Conservation (phyloP, 2,113 vertebrate genomes). For the Corydoras sp. region DNA sequence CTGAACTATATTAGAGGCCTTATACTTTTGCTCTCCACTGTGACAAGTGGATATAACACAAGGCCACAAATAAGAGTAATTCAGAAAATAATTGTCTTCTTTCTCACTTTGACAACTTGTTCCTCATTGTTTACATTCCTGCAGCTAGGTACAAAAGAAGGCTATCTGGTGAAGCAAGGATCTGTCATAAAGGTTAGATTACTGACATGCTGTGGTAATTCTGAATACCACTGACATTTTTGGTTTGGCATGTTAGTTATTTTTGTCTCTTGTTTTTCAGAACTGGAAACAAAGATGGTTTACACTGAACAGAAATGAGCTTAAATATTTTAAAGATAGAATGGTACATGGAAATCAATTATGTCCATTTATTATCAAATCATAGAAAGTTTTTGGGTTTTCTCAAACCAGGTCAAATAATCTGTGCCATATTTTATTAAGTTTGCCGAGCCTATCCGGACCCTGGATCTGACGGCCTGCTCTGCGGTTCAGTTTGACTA, state of each 20-base stretch:
- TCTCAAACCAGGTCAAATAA: not conserved
- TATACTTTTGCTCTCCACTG: too few species aligned
- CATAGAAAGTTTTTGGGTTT: not conserved
- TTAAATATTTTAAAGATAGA: slow-evolving; percentile 96
- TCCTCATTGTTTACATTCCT: slow-evolving; percentile 30
- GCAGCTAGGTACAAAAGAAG: slow-evolving; percentile 94
- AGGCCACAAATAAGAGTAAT: too few species aligned
- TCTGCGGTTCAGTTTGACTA: slow-evolving; percentile 96
- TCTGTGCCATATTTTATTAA: slow-evolving; percentile 44
- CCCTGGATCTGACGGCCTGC: slow-evolving; percentile 81
- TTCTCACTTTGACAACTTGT: not conserved
- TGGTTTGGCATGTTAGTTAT: not conserved
- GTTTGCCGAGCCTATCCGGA: slow-evolving; percentile 83
- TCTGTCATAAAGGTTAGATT: slow-evolving; percentile 70
- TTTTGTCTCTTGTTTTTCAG: slow-evolving; percentile 56
- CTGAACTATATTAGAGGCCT: too few species aligned
- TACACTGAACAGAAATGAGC: slow-evolving; percentile 84
- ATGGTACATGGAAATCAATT: slow-evolving; percentile 67
- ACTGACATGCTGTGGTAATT: not conserved
- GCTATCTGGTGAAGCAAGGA: slow-evolving; percentile 90
- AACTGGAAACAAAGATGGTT: slow-evolving; percentile 98
- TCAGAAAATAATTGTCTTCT: not conserved
- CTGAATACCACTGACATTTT: not conserved
- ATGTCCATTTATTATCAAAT: not conserved
- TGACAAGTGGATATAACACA: too few species aligned